phyloP scores from a whole-genome alignment of 2,113 vertebrate species.

The Coryphaenoides rupestris region DNA sequence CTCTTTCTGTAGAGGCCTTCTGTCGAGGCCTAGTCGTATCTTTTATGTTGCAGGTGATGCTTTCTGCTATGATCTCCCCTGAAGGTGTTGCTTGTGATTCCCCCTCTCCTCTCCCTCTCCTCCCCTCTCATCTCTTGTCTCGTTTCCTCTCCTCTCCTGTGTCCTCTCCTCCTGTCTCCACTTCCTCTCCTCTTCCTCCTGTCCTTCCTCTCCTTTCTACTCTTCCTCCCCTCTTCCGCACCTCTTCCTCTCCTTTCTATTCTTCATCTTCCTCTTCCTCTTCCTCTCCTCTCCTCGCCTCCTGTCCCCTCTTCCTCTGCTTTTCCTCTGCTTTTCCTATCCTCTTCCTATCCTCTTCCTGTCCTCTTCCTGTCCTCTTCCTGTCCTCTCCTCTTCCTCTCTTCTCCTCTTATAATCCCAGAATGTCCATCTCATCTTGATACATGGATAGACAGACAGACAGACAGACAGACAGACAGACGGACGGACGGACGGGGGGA shows the following conservation, averaged over 20 bases:
- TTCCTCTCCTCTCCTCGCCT: background rate
- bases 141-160: background rate
- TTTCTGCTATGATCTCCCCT: conserved; percentile 7
- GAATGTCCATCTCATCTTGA: no score
- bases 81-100: background rate
- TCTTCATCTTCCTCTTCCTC: background rate
- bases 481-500: no score
- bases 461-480: no score
- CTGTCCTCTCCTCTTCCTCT: background rate
- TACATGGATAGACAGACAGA: no score
- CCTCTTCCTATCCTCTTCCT: background rate
- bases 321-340: conserved; percentile 3
- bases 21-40: background rate
- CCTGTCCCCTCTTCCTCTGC: background rate
- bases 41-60: conserved; percentile 21
- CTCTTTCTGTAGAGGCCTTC: no score
- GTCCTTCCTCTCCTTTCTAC: no score
- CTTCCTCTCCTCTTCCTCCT: no score
- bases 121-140: no score
- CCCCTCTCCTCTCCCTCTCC: conserved; percentile 1
- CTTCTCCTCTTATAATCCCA: no score
- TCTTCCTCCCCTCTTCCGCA: background rate
- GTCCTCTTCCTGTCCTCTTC: background rate
- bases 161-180: background rate
- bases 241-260: background rate